These are phyloP conservation scores for Fopius arisanus DNA, from an alignment of 1,140 invertebrate genomes.

Conservation along the genomic window DNA sequence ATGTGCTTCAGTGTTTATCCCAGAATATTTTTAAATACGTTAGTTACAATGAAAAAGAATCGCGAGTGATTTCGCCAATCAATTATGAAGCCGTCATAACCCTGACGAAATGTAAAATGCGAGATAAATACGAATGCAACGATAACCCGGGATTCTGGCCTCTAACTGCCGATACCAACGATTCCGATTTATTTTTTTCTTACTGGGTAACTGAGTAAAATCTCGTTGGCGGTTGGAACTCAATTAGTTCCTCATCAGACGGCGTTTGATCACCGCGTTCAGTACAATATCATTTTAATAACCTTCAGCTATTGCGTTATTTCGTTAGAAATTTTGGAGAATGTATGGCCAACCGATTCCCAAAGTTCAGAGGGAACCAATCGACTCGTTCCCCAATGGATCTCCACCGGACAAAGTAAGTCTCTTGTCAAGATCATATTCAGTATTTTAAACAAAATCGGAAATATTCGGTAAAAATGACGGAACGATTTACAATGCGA, in stretches of 20 bases:
- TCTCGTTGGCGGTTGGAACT: background rate
- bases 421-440: too few relatives aligned
- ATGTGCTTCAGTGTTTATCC: too few relatives aligned
- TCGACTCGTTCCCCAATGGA: background rate
- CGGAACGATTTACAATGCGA: too few relatives aligned
- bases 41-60: background rate
- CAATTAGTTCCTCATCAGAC: background rate
- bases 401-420: conserved; percentile 28
- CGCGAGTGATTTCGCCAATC: background rate
- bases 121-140: background rate
- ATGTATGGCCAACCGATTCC: conserved; percentile 4
- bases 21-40: too few relatives aligned
- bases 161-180: background rate
- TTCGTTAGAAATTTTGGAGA: background rate
- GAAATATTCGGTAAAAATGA: too few relatives aligned
- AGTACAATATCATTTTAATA: background rate
- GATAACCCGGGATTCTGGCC: background rate
- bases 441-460: too few relatives aligned
- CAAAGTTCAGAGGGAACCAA: background rate
- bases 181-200: background rate
- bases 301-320: background rate
- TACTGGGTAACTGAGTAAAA: background rate
- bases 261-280: background rate
- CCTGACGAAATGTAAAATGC: background rate
- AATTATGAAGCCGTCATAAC: background rate